These are phyloP conservation scores for Engystomops pustulosus DNA, from an alignment of 2,113 vertebrate species.

Conservation along the genomic window DNA sequence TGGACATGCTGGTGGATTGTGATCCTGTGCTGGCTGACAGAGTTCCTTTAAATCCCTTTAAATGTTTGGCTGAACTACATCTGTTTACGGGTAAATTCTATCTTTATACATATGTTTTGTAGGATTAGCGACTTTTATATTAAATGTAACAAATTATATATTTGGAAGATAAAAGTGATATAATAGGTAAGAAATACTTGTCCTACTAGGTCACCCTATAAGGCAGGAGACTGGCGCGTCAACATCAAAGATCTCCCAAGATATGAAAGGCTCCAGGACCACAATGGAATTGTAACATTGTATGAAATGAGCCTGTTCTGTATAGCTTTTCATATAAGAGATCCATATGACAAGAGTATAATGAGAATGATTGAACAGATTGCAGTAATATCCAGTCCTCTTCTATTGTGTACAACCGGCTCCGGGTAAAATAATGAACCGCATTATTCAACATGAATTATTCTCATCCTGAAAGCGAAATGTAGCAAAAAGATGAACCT, in stretches of 20 bases:
- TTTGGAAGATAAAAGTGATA: not conserved
- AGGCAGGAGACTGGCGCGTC: not conserved
- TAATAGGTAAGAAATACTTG: not conserved
- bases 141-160: not conserved
- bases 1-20: too few species aligned
- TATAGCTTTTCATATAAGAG: slow-evolving; percentile 1
- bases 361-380: slow-evolving; percentile 3
- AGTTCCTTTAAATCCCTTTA: too few species aligned
- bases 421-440: slow-evolving; percentile 15
- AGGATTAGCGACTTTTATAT: too few species aligned
- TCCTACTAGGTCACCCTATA: not conserved
- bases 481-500: slow-evolving; percentile 8
- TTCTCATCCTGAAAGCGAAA: slow-evolving; percentile 16
- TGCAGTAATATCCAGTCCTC: slow-evolving; percentile 1
- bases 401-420: not conserved
- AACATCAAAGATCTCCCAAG: not conserved
- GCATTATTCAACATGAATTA: slow-evolving; percentile 30
- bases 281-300: slow-evolving; percentile 12
- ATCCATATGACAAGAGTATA: slow-evolving; percentile 9
- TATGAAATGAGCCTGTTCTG: not conserved
- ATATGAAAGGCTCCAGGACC: slow-evolving; percentile 2
- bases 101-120: too few species aligned
- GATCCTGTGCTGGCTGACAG: too few species aligned
- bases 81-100: too few species aligned
- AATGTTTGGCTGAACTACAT: too few species aligned